These are phyloP conservation scores for Catamblyrhynchus diadema DNA, from an alignment of 2,797 vertebrate species.

Conservation along the genomic window DNA sequence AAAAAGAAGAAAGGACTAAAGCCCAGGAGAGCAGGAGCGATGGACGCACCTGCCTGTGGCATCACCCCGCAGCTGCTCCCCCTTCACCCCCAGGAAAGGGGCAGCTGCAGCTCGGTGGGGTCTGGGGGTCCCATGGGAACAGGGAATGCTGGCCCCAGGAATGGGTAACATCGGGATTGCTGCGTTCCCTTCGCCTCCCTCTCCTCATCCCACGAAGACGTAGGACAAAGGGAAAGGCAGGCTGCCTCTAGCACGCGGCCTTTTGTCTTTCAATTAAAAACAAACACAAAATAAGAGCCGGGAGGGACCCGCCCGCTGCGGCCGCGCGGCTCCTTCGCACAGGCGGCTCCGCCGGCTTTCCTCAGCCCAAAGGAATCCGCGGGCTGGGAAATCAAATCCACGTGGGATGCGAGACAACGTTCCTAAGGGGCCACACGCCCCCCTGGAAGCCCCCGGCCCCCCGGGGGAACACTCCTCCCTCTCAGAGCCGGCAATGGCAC, in stretches of 20 bases:
- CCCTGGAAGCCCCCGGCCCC: fast-evolving
- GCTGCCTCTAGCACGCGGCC: neutral
- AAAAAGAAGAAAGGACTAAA: neutral
- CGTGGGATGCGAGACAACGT: neutral
- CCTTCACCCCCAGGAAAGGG: neutral
- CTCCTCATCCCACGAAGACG: neutral
- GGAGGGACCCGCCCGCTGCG: neutral
- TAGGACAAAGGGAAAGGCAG: neutral
- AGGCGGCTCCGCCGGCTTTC: neutral
- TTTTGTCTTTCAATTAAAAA: conserved; percentile 49
- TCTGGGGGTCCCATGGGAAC: neutral
- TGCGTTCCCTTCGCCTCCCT: neutral
- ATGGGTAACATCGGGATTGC: neutral
- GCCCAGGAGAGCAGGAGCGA: conserved; percentile 2
- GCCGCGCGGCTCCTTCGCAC: neutral
- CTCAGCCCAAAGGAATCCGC: conserved; percentile 2
- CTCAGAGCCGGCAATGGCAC: fast-evolving
- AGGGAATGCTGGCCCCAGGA: neutral
- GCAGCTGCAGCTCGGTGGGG: conserved; percentile 13
- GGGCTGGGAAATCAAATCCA: neutral
- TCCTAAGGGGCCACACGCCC: fast-evolving
- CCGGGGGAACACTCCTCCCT: neutral
- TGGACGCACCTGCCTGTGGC: conserved; percentile 25
- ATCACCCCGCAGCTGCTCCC: conserved; percentile 28
- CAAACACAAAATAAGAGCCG: neutral